A percentile compares a stretch with the other conserved stretches of the same genome.
Conservation (phyloP, 2,113 vertebrate genomes). For the Acrocephalus kingi region DNA sequence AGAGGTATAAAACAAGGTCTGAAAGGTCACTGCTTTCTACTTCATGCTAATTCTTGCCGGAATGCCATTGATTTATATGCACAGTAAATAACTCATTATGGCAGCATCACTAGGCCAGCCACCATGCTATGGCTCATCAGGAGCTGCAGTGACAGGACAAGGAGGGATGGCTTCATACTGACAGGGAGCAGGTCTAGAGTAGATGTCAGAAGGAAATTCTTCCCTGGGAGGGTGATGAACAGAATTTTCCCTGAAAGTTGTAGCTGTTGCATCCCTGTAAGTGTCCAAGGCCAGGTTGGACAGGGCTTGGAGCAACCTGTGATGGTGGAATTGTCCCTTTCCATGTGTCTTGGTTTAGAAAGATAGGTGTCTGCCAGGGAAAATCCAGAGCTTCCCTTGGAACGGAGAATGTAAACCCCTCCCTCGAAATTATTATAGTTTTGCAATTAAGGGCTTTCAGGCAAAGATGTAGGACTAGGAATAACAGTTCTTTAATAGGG, state of each 20-base stretch:
- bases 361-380: not conserved
- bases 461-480: not conserved
- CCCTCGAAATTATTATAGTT: not conserved
- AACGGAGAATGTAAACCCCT: not conserved
- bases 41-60: not conserved
- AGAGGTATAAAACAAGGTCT: not conserved
- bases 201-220: not conserved
- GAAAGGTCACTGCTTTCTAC: not conserved
- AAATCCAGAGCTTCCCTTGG: not conserved
- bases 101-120: not conserved
- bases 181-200: accelerated
- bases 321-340: no score
- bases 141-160: not conserved
- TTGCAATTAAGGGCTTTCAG: not conserved
- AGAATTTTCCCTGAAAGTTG: not conserved
- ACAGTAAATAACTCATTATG: not conserved
- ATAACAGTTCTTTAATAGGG: not conserved
- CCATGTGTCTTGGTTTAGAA: not conserved
- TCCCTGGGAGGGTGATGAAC: not conserved
- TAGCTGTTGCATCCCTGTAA: not conserved
- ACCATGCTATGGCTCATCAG: not conserved
- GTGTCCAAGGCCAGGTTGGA: not conserved
- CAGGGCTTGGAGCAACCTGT: accelerated
- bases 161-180: no score
- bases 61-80: not conserved